Evolutionary conservation across 1,140 invertebrate species (phyloP), one percentile per base, ranked within the genome.

Genomic region (Orchestia grillus): DNA sequence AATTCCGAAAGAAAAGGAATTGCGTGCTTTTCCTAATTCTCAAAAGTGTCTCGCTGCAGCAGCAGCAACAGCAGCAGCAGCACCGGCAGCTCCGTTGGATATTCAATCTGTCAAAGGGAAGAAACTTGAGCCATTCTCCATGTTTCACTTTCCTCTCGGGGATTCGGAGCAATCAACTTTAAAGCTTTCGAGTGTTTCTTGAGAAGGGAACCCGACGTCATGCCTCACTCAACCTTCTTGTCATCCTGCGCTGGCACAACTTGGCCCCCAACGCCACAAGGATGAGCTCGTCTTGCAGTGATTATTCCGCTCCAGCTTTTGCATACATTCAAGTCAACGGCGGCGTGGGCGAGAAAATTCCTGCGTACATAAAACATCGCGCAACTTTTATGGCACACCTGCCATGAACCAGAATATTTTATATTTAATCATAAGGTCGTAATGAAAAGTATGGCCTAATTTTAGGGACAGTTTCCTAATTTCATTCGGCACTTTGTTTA

Each of bases 151-250:
- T 44, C 41, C 88, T 44, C 88, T 90, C 41, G 88, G 43, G 88
- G 88, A 90, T 90, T 90, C 88, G 88, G 43, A 4, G 43, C 88
- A 90, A 90, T 90, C 88, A 90, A 90, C 41, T 44, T 90, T 90
- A 90, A 44, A 90, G 88, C 88, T 90, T 90, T 90, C 88, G 88
- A 90, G 88, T 90, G 88, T 90, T 90, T 90, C 88, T 90, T 90
- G 88, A 90, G 88, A 41, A 90, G 88, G n/a, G 88, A 90, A 90
- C 88, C 41, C 28, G 43, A 44, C 88, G 8, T 44, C 88, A 41
- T 90, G 41, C 88, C 15, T 90, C 88, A 90, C 88, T 90, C 88
- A 90, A 90, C n/a, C 88, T 41, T 44, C 88, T 41, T 90, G 88
- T 90, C 88, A 90, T 90, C 88, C 43, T 44, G 15, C 15, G 62